Percentiles rank a stretch among this genome's conserved stretches.
Evolutionary conservation across 1,140 invertebrate genomes (phyloP).

Genomic region (Trichonephila inaurata): DNA sequence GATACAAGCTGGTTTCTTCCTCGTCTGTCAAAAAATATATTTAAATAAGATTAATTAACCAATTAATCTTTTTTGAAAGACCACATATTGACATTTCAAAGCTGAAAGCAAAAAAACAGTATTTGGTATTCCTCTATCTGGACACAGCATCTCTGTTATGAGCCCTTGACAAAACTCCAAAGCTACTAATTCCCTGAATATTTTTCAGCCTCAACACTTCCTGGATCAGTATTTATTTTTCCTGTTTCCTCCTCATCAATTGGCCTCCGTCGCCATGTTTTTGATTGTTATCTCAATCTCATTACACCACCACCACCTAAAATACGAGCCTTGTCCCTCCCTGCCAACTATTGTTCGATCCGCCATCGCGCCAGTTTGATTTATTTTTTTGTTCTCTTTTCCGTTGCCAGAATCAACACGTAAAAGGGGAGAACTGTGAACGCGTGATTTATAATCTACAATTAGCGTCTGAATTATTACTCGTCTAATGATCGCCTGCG

Average conservation of each 20-base stretch:
- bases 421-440: conserved; percentile 53
- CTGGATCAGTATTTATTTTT: conserved; percentile 49
- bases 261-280: conserved; percentile 1
- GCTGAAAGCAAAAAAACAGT: background rate
- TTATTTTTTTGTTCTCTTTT: conserved; percentile 36
- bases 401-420: conserved; percentile 60
- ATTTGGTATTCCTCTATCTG: background rate
- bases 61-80: conserved; percentile 15
- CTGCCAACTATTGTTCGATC: conserved; percentile 22
- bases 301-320: conserved; percentile 64
- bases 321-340: conserved; percentile 23
- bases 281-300: conserved; percentile 69
- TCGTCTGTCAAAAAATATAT: background rate
- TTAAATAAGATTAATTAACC: conserved; percentile 24
- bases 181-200: conserved; percentile 3
- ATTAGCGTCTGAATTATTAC: conserved; percentile 73
- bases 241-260: conserved; percentile 22
- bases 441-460: conserved; percentile 68
- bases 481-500: conserved; percentile 70
- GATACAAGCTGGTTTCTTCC: background rate
- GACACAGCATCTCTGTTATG: background rate
- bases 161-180: background rate
- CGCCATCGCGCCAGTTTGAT: conserved; percentile 4
- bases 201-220: conserved; percentile 24
- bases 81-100: background rate